Evolutionary conservation across 2,888 invertebrate genomes (phyloP).

Genomic region (Apotomis turbidana): DNA sequence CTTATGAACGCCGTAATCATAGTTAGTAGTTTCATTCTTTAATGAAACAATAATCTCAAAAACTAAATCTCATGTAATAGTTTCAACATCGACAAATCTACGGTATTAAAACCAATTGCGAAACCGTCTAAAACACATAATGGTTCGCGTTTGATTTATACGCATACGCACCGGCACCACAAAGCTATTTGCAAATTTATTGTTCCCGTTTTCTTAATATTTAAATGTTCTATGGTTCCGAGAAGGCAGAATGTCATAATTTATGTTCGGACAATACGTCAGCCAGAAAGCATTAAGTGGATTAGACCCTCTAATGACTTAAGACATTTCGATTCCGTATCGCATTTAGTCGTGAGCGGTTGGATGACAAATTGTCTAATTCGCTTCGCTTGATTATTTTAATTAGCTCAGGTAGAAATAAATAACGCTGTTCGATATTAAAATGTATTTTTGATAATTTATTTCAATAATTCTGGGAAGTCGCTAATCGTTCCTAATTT

Average conservation of each 20-base stretch:
- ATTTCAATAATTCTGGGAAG: constrained; percentile 8
- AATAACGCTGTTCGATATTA: constrained; percentile 40
- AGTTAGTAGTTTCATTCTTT: too few relatives aligned
- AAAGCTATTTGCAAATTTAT: constrained; percentile 58
- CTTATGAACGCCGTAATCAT: too few relatives aligned
- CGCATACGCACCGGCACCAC: constrained; percentile 44
- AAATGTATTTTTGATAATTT: constrained; percentile 14
- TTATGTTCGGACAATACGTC: constrained; percentile 59
- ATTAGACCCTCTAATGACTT: constrained; percentile 7
- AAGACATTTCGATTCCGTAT: constrained; percentile 11
- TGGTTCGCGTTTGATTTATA: constrained; percentile 50
- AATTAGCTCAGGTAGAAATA: constrained; percentile 64
- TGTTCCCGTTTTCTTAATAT: constrained; percentile 50
- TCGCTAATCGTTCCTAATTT: constrained; percentile 18
- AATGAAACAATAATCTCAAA: background rate
- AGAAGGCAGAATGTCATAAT: constrained; percentile 68
- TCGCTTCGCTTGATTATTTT: constrained; percentile 72
- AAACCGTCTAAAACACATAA: constrained; percentile 43
- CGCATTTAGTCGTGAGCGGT: constrained; percentile 51
- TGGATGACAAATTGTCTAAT: constrained; percentile 79
- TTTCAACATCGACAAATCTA: constrained; percentile 14
- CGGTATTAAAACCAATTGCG: constrained; percentile 23
- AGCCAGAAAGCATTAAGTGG: constrained; percentile 19
- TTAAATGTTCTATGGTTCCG: constrained; percentile 53
- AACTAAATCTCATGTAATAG: background rate